phyloP scores from a whole-genome alignment of 2,888 invertebrate genomes.

The Poecilus cupreus region DNA sequence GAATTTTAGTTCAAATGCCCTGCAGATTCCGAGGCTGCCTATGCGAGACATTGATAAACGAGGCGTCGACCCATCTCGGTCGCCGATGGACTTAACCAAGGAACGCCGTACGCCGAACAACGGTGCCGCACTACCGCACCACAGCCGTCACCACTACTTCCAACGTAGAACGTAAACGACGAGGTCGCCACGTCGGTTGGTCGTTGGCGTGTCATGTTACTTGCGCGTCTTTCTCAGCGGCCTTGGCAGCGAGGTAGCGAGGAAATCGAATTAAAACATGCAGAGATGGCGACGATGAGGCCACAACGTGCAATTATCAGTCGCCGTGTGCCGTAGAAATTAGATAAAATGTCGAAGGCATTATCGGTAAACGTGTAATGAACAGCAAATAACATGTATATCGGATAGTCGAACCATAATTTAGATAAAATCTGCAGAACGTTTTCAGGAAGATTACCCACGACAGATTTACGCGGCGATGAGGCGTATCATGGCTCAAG shows the following conservation, averaged over 20 bases:
- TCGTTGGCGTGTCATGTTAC: background rate
- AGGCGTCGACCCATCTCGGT: conserved; percentile 53
- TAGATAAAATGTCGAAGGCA: conserved; percentile 41
- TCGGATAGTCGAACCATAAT: conserved; percentile 37
- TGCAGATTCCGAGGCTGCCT: conserved; percentile 48
- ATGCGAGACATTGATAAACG: conserved; percentile 56
- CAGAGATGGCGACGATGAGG: conserved; percentile 18
- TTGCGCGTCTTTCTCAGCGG: background rate
- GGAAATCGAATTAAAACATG: conserved; percentile 27
- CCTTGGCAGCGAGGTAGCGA: background rate
- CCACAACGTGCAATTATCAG: conserved; percentile 28
- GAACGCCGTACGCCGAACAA: background rate
- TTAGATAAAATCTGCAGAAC: conserved; percentile 46
- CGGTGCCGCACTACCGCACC: background rate
- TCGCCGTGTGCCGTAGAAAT: conserved; percentile 12
- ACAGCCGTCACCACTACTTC: background rate
- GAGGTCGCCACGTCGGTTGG: background rate
- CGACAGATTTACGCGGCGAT: conserved; percentile 37
- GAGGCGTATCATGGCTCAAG: background rate
- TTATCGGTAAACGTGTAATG: conserved; percentile 37
- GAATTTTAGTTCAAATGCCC: conserved; percentile 27
- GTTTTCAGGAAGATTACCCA: conserved; percentile 47
- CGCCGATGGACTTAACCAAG: conserved; percentile 48
- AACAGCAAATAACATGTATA: conserved; percentile 48
- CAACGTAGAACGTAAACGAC: background rate